Percentiles rank a stretch among this genome's conserved stretches.
Conservation (phyloP, 2,797 vertebrate genomes). For the Cyclura pinguis region DNA sequence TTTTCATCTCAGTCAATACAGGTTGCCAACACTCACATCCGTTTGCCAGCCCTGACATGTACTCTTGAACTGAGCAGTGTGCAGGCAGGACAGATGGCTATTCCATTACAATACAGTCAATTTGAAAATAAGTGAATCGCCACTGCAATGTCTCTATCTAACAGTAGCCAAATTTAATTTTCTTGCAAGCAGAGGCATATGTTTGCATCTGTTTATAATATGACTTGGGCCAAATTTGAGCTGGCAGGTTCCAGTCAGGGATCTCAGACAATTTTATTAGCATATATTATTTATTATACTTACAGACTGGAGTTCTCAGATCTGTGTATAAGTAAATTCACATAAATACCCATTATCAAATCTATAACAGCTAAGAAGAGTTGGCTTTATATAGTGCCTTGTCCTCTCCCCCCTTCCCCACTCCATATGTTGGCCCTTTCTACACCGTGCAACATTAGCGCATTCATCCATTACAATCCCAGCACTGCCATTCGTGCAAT, state of each 20-base stretch:
- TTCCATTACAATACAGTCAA: conserved; percentile 61
- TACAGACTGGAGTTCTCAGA: conserved; percentile 4
- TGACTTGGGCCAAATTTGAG: conserved; percentile 67
- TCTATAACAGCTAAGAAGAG: background rate
- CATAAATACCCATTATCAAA: conserved; percentile 35
- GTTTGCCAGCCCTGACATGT: conserved; percentile 49
- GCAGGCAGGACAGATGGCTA: conserved; percentile 74
- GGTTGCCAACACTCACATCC: conserved; percentile 54
- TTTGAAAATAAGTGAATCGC: conserved; percentile 72
- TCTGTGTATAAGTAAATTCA: background rate
- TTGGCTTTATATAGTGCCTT: conserved; percentile 57
- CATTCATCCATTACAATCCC: too few relatives aligned
- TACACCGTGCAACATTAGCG: too few relatives aligned
- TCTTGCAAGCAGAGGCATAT: conserved; percentile 72
- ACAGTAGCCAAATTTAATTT: conserved; percentile 71
- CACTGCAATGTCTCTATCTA: conserved; percentile 65
- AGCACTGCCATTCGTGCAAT: too few relatives aligned
- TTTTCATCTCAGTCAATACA: conserved; percentile 44
- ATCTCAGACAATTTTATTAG: conserved; percentile 30
- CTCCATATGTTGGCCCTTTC: background rate
- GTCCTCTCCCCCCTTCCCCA: too few relatives aligned
- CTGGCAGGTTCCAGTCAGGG: conserved; percentile 52
- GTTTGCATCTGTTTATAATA: conserved; percentile 73
- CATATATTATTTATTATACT: background rate
- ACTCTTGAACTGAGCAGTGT: conserved; percentile 17